Base-by-base conservation (phyloP, 2,113 vertebrate genomes). In the Anser cygnoides region DNA sequence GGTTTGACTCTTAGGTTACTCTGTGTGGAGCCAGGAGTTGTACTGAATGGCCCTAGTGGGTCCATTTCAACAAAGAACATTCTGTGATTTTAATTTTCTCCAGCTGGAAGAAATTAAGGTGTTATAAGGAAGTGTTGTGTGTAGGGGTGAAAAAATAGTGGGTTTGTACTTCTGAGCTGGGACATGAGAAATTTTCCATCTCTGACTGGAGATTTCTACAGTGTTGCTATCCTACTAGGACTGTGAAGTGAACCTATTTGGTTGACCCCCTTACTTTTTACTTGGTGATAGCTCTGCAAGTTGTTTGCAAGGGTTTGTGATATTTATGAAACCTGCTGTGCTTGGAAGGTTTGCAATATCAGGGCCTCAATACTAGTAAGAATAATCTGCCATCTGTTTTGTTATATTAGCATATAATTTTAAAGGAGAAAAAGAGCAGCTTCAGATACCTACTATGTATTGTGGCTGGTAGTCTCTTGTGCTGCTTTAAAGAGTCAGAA, bases 121-220 rank as follows among this genome's bases (percentile, higher is more conserved):
- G 6, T 8, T 79, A 3, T 31, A 77, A 87, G 15, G 9, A 80
- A 8, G 1, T 55, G 3, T 5, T 55, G 7, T 4, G 1, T 3
- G 1, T 23, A 29, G 28, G 13, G 7, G 7, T 23, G 18, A 59
- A 84, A 49, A 72, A n/a, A 2, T 25, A 3, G 0, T 26, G 13
- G 25, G 22, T 72, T 84, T 55, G 2, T 43, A 26, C 13, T 65
- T 90, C 41, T 68, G 22, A 58, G 37, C 5, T 49, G 3, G 4
- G 19, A 61, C 20, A 20, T 33, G 6, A 59, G 5, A 62, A 52
- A 54, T 82, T 84, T 87, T 92, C 25, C 33, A 31, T 21, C n/a
- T 74, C 57, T n/a, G 19, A 49, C 6, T 41, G 44, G n/a, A 50
- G 10, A 44, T 87, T 72, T 68, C n/a, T 73, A 35, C 37, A 2